These are phyloP conservation scores for Bombus difficillimus DNA, from an alignment of 1,140 invertebrate genomes.

Conservation along the genomic window DNA sequence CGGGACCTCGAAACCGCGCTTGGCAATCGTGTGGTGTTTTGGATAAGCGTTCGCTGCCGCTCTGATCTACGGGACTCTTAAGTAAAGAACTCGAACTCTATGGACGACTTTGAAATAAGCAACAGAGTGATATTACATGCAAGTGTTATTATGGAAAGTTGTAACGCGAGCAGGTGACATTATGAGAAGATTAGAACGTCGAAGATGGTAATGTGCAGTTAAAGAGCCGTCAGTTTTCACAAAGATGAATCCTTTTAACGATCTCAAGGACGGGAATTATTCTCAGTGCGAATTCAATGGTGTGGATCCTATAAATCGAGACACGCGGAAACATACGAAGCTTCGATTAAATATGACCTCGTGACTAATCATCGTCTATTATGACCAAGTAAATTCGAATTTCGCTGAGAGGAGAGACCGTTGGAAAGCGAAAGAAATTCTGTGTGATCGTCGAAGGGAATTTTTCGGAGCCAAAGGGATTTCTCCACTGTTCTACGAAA, in stretches of 20 bases:
- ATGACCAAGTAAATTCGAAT: too few relatives aligned
- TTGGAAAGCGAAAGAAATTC: slow-evolving; percentile 1
- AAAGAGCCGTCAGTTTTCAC: background rate
- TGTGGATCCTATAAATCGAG: too few relatives aligned
- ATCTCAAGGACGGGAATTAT: background rate
- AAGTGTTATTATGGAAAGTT: too few relatives aligned
- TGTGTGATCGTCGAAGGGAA: background rate
- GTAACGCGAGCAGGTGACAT: too few relatives aligned
- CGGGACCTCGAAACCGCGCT: background rate
- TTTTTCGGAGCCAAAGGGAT: background rate
- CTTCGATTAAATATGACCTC: background rate
- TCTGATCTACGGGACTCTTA: background rate
- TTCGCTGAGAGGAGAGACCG: too few relatives aligned
- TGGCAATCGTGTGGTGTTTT: background rate
- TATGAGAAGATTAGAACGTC: background rate
- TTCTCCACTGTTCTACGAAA: slow-evolving; percentile 25
- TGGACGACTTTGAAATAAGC: too few relatives aligned
- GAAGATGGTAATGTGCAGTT: background rate
- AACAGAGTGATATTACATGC: too few relatives aligned
- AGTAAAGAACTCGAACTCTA: too few relatives aligned
- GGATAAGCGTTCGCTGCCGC: background rate
- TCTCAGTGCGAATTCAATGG: background rate
- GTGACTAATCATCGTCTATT: background rate
- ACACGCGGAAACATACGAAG: background rate
- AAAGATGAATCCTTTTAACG: background rate